Base-by-base conservation (phyloP, 1,140 invertebrate species). In the Scaptodrosophila lebanonensis region DNA sequence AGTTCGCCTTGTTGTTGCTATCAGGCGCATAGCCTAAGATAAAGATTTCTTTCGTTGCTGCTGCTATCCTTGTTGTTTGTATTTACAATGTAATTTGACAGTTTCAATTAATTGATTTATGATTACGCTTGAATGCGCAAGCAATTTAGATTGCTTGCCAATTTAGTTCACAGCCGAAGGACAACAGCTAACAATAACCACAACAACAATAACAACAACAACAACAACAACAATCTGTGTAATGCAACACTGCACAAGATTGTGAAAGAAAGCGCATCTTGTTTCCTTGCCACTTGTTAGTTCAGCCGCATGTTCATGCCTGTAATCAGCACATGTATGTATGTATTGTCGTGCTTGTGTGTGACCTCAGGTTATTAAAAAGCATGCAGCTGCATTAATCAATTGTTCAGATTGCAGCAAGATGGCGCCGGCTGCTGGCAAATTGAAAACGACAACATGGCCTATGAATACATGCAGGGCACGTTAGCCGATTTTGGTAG, bases 61-160 rank as follows among this genome's bases (percentile, higher is more conserved):
- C 51, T 57, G 62, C 29, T 25, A 40, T 35, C 27, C 32, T 52
- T 44, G 50, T 63, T 64, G 71, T 62, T 70, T 70, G 59, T 67
- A 54, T 72, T 58, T 56, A 65, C 66, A 72, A 69, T 77, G 73
- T 61, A 48, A 69, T 38, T 35, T 79, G 73, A 79, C 73, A 79
- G 57, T 45, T 30, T 38, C 50, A 69, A 79, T 79, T 79, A 79
- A 79, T 79, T 79, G 73, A 79, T 79, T 79, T 79, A 79, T 73
- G 75, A 44, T 39, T 45, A 20, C 25, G 11, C 13, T 22, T 22
- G 38, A 22, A n/a, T 54, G 62, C 16, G 40, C 49, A 25, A 50
- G 48, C 44, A 60, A 62, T 59, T 57, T 25, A 3, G 22, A 25
- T 3, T 25, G 22, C 58, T 63, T 47, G 54, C 32, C 54, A 58